Base-by-base conservation (phyloP, 2,113 vertebrate genomes). In the Heterotilapia buettikoferi region DNA sequence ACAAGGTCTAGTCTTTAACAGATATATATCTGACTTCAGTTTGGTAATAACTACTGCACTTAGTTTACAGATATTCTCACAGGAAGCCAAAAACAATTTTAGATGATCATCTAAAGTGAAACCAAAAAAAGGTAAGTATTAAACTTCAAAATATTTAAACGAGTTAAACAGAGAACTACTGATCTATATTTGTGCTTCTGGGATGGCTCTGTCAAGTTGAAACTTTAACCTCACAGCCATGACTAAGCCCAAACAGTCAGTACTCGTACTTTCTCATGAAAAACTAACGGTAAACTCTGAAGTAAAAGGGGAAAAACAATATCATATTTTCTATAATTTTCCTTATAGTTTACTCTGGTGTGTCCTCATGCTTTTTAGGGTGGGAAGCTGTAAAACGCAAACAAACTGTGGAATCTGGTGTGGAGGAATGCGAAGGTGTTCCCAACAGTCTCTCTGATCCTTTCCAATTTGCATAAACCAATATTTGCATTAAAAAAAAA, bases 391-490 rank as follows among this genome's bases (percentile, higher is more conserved):
- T 43, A 31, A 29, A 78, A 78, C 6, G 6, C 24, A 78, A 78
- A 78, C 71, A 50, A 78, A 50, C 81, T 40, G 80, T 5, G 7
- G 53, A 83, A 88, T 85, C 85, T 83, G 83, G 47, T 11, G 21
- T 40, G 40, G 38, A 87, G 90, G 88, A 87, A 93, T 84, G 86
- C 16, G 8, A 36, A 33, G 52, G 50, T 66, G 61, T 63, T 87
- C 80, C 85, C 84, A 59, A 43, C 53, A 54, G 14, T 13, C 85
- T 86, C 79, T 89, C 82, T 89, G 79, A 84, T 85, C 54, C 29
- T 33, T 29, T 71, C 1, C 14, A 19, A 93, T 89, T 87, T 84
- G 33, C 89, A 90, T 93, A 79, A 90, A 88, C 89, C 63, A 93
- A 93, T 88, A 92, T 92, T 92, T 92, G 63, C 86, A 66, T 80